Evolutionary conservation across 1,140 invertebrate genomes (phyloP).

Genomic region (Paralvinella palmiformis): DNA sequence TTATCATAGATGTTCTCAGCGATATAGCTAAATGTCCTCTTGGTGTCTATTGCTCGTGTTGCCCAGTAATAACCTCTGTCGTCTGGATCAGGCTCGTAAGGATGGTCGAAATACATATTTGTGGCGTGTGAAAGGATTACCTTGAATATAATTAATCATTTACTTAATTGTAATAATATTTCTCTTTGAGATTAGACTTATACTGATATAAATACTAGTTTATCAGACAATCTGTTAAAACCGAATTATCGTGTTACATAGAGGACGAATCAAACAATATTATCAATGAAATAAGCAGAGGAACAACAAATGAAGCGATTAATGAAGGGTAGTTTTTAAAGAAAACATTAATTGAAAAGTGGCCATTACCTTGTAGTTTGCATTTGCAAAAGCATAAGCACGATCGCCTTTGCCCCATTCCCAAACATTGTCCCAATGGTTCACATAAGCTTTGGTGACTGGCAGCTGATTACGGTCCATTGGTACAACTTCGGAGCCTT

Average conservation of each 20-base stretch:
- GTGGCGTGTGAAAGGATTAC: slow-evolving; percentile 37
- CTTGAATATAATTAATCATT: slow-evolving; percentile 20
- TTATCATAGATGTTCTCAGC: slow-evolving; percentile 37
- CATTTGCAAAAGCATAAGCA: slow-evolving; percentile 37
- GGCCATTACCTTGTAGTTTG: slow-evolving; percentile 39
- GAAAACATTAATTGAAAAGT: no score
- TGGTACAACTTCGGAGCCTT: no score
- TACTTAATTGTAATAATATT: background rate
- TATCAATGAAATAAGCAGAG: no score
- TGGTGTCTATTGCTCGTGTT: slow-evolving; percentile 30
- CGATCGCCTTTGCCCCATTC: slow-evolving; percentile 32
- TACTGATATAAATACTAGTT: no score
- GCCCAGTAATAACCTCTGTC: slow-evolving; percentile 44
- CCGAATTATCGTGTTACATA: no score
- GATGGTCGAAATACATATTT: slow-evolving; percentile 43
- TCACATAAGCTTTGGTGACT: slow-evolving; percentile 28
- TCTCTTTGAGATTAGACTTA: no score
- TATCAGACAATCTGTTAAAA: no score
- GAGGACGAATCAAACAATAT: no score
- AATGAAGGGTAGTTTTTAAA: no score
- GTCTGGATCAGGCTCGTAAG: slow-evolving; percentile 41
- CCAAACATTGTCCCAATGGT: slow-evolving; percentile 41
- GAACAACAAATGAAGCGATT: no score
- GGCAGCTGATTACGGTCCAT: no score
- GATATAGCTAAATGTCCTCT: slow-evolving; percentile 33